A percentile compares a stretch with the other conserved stretches of the same genome.
Conservation (phyloP, 2,888 invertebrate species). For the Auanema freiburgensis region DNA sequence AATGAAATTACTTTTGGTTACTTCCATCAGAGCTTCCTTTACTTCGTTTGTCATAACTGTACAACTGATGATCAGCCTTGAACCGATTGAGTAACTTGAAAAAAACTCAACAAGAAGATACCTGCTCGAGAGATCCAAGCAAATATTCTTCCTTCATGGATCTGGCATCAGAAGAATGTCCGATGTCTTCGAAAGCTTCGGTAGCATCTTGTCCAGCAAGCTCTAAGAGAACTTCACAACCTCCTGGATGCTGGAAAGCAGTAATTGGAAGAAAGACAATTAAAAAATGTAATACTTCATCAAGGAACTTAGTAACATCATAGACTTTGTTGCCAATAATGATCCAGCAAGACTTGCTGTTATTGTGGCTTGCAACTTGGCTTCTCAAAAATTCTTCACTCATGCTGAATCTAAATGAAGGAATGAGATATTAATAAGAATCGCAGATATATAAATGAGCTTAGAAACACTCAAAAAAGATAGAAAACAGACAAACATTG, state of each 20-base stretch:
- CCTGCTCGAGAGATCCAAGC: constrained; percentile 36
- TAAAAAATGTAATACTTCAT: constrained; percentile 45
- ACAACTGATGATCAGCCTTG: constrained; percentile 52
- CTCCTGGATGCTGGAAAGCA: constrained; percentile 60
- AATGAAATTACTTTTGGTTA: no score
- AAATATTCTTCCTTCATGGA: constrained; percentile 60
- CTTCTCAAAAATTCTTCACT: constrained; percentile 4
- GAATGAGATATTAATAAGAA: no score
- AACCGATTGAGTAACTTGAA: constrained; percentile 4
- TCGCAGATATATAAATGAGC: no score
- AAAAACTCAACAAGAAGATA: background rate
- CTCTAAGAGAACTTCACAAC: constrained; percentile 63
- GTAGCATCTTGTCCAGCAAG: constrained; percentile 63
- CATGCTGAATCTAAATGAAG: no score
- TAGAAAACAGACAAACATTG: no score
- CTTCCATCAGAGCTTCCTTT: constrained; percentile 1
- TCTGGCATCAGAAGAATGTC: constrained; percentile 63
- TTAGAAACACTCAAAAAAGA: no score
- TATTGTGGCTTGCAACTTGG: constrained; percentile 60
- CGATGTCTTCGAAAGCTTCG: constrained; percentile 63
- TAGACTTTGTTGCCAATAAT: constrained; percentile 62
- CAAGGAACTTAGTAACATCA: constrained; percentile 63
- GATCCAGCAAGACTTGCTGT: constrained; percentile 56
- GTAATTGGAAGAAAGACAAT: background rate
- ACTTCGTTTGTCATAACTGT: constrained; percentile 59